Evolutionary conservation across 2,113 vertebrate genomes (phyloP).

Genomic region (Pipa parva): DNA sequence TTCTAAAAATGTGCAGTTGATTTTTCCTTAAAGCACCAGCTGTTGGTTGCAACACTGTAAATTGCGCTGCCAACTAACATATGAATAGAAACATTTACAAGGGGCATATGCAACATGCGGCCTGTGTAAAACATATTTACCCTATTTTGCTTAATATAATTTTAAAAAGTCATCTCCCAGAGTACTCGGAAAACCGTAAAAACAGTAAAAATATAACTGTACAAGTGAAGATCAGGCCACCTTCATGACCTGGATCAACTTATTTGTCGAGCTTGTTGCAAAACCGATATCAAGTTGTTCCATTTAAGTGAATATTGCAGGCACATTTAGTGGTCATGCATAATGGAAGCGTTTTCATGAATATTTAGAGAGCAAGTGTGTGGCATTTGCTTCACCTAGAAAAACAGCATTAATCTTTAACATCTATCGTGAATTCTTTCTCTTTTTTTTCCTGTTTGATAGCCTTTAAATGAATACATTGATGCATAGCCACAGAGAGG

Average conservation of each 20-base stretch:
- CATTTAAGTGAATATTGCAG: slow-evolving; percentile 33
- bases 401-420: slow-evolving; percentile 36
- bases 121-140: no score
- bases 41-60: no score
- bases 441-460: slow-evolving; percentile 8
- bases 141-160: no score
- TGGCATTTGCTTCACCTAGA: slow-evolving; percentile 30
- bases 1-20: no score
- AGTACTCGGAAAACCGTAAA: no score
- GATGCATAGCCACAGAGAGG: neutral
- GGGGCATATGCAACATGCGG: no score
- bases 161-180: no score
- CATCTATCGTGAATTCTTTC: slow-evolving; percentile 18
- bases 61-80: no score
- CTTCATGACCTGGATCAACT: slow-evolving; percentile 4
- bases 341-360: slow-evolving; percentile 31
- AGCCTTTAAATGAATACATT: slow-evolving; percentile 14
- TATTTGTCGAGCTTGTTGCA: neutral
- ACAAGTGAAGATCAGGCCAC: neutral
- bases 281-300: slow-evolving; percentile 13
- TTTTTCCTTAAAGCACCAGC: no score
- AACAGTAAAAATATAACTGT: slow-evolving; percentile 3
- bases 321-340: slow-evolving; percentile 36
- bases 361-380: slow-evolving; percentile 33
- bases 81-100: no score